These are phyloP conservation scores for Druon quercuslanigerum DNA, from an alignment of 1,140 invertebrate genomes.

Conservation along the genomic window DNA sequence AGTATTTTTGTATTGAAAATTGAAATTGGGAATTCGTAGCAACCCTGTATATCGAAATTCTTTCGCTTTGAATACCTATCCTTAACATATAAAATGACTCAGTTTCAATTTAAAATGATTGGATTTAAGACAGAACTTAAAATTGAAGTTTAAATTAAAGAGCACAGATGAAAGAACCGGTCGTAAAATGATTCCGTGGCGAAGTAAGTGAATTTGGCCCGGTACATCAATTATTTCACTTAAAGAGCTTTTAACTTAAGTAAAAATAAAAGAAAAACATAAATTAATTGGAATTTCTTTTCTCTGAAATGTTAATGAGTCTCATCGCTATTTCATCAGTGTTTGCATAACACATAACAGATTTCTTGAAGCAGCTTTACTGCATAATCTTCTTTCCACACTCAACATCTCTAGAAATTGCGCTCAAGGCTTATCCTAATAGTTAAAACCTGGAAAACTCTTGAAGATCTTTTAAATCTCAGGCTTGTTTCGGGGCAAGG, in stretches of 20 bases:
- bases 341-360: conserved; percentile 14
- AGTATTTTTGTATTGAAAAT: too few relatives aligned
- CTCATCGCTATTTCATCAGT: conserved; percentile 3
- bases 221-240: too few relatives aligned
- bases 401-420: conserved; percentile 11
- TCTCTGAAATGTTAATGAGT: not conserved
- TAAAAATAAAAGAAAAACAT: not conserved
- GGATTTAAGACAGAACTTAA: too few relatives aligned
- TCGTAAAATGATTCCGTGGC: too few relatives aligned
- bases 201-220: too few relatives aligned
- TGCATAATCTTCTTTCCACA: conserved; percentile 21
- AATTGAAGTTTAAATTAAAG: too few relatives aligned
- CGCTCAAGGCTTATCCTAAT: conserved; percentile 24
- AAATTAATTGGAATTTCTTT: not conserved
- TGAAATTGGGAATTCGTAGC: too few relatives aligned
- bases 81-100: too few relatives aligned
- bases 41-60: too few relatives aligned
- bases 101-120: too few relatives aligned
- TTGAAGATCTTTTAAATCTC: conserved; percentile 18
- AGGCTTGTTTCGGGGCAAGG: not conserved
- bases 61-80: too few relatives aligned
- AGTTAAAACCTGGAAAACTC: not conserved
- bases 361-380: conserved; percentile 1
- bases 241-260: not conserved
- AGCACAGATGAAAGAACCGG: too few relatives aligned